Evolutionary conservation across 1,140 invertebrate species (phyloP).

Genomic region (Scaptomyza montana): DNA sequence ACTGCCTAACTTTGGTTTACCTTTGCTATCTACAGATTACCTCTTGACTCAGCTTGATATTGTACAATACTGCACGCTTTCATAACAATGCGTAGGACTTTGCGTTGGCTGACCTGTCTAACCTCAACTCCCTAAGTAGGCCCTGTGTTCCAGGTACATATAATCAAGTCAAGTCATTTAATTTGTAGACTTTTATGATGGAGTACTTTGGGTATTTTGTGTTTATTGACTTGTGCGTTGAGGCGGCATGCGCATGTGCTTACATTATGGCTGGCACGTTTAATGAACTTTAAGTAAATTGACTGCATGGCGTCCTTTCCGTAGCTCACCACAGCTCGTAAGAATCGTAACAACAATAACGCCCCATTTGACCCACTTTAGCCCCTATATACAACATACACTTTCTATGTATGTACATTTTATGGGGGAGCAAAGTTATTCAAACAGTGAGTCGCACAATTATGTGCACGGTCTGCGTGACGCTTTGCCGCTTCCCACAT

Average conservation of each 20-base stretch:
- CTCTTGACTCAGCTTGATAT: slow-evolving; percentile 3
- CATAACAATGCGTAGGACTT: slow-evolving; percentile 34
- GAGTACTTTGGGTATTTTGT: not conserved
- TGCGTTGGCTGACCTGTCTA: not conserved
- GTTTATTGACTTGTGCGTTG: slow-evolving; percentile 60
- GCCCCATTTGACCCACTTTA: slow-evolving; percentile 68
- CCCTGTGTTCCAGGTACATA: too few relatives aligned
- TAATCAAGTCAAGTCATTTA: not conserved
- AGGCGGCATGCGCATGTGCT: slow-evolving; percentile 40
- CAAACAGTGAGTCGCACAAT: slow-evolving; percentile 1
- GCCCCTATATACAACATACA: slow-evolving; percentile 46
- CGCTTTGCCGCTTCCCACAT: not conserved
- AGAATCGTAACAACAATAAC: slow-evolving; percentile 25
- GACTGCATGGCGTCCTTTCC: slow-evolving; percentile 13
- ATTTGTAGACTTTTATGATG: not conserved
- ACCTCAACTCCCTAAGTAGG: not conserved
- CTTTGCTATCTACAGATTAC: slow-evolving; percentile 31
- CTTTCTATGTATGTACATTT: slow-evolving; percentile 31
- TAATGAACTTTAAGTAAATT: slow-evolving; percentile 67
- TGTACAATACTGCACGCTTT: slow-evolving; percentile 47
- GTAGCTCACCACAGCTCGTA: not conserved
- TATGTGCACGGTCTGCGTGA: slow-evolving; percentile 1
- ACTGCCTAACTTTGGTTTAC: slow-evolving; percentile 7
- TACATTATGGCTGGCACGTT: slow-evolving; percentile 30
- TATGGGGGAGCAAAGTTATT: not conserved